Percentiles rank a stretch among this genome's conserved stretches.
Evolutionary conservation across 53 echinoderm and acorn worm species (phyloP).

Genomic region (Hippasteria phrygiana): DNA sequence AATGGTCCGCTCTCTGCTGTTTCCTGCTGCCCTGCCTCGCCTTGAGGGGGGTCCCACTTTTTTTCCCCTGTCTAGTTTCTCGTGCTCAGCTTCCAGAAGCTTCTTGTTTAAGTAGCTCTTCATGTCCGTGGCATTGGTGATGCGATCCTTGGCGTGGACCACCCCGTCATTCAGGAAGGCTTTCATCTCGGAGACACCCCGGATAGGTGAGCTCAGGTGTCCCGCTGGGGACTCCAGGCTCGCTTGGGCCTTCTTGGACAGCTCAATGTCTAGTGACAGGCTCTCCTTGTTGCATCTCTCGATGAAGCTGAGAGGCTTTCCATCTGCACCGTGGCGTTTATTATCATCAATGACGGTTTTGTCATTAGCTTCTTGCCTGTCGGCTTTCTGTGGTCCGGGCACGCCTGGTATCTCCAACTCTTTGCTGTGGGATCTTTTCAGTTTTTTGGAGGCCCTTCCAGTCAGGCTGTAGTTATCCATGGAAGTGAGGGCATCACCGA

Average conservation of each 20-base stretch:
- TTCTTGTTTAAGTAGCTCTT: slow-evolving; percentile 69
- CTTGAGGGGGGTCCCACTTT: not conserved
- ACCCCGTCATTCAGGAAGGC: slow-evolving; percentile 59
- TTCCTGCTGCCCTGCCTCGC: not conserved
- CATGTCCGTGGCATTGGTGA: slow-evolving; percentile 70
- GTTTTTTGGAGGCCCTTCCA: slow-evolving; percentile 32
- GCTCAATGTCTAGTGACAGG: slow-evolving; percentile 16
- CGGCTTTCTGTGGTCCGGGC: not conserved
- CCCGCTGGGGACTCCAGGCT: not conserved
- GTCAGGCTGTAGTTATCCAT: slow-evolving; percentile 32
- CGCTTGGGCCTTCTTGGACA: slow-evolving; percentile 3
- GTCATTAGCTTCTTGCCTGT: not conserved
- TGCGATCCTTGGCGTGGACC: slow-evolving; percentile 1
- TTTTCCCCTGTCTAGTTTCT: slow-evolving; percentile 37
- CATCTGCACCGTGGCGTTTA: not conserved
- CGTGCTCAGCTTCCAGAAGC: slow-evolving; percentile 50
- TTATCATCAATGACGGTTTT: not conserved
- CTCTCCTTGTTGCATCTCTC: slow-evolving; percentile 31
- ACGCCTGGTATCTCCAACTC: not conserved
- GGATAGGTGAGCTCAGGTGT: slow-evolving; percentile 42
- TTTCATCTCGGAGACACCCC: slow-evolving; percentile 66
- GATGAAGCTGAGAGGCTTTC: slow-evolving; percentile 37
- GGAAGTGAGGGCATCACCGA: slow-evolving; percentile 38
- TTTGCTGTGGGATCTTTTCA: slow-evolving; percentile 44
- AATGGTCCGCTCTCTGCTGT: slow-evolving; percentile 57